Conservation (phyloP, 2,797 vertebrate genomes). For the Tragelaphus eurycerus region DNA sequence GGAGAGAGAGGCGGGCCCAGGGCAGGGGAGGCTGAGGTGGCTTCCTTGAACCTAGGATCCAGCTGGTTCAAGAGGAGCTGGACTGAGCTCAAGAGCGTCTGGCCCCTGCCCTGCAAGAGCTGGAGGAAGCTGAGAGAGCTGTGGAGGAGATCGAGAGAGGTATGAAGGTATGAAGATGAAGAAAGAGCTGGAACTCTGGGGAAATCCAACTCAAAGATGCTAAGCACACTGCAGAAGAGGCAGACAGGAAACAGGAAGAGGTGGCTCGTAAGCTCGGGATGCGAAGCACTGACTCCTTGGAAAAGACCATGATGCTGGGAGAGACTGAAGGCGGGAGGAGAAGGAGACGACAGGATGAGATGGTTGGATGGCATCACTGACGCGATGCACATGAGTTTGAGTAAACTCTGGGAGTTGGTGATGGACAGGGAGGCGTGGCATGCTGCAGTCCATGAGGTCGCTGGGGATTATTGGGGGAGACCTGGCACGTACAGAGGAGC, state of each 20-base stretch:
- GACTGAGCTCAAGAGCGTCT: no score
- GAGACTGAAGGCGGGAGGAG: background rate
- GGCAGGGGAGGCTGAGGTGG: slow-evolving; percentile 73
- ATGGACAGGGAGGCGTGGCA: background rate
- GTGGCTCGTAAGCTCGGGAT: no score
- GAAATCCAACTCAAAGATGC: no score
- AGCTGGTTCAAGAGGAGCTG: no score
- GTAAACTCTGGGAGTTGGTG: background rate
- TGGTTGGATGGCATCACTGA: background rate
- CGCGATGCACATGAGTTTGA: background rate
- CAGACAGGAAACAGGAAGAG: no score
- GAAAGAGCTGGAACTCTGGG: no score
- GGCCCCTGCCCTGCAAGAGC: no score
- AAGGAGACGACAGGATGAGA: background rate
- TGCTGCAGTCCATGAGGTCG: background rate
- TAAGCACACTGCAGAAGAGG: no score
- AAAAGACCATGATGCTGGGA: background rate
- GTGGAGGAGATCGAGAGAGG: no score
- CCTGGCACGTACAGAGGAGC: slow-evolving; percentile 91
- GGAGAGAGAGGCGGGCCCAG: background rate
- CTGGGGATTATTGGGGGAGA: slow-evolving; percentile 92
- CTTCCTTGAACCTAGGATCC: no score
- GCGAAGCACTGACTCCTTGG: background rate
- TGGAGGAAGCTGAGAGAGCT: no score
- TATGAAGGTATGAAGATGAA: no score